Conservation (phyloP, 2,113 vertebrate genomes). For the Lethenteron camtschaticum region DNA sequence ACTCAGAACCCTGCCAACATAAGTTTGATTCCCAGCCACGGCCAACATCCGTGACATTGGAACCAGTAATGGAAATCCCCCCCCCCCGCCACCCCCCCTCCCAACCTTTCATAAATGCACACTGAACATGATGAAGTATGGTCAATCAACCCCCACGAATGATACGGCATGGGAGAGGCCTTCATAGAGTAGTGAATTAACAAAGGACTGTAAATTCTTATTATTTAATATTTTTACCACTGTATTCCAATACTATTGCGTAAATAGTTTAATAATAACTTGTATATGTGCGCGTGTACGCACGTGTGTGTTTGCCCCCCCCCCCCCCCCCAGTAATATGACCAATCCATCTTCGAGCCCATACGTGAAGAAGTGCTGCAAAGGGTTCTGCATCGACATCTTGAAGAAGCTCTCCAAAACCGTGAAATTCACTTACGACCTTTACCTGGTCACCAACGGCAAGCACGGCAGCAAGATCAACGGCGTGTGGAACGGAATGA, state of each 20-base stretch:
- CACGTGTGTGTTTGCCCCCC: background rate
- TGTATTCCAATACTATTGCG: background rate
- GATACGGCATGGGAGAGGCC: too few species aligned
- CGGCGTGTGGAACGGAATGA: constrained; percentile 79
- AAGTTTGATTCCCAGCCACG: too few species aligned
- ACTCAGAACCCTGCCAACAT: too few species aligned
- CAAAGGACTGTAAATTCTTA: too few species aligned
- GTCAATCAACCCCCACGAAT: too few species aligned
- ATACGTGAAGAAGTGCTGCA: constrained; percentile 66
- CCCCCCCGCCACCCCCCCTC: too few species aligned
- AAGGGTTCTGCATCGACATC: constrained; percentile 87
- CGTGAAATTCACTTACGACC: constrained; percentile 78
- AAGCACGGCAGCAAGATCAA: constrained; percentile 54
- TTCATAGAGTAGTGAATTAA: too few species aligned
- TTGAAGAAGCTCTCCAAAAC: constrained; percentile 65
- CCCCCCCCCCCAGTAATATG: background rate
- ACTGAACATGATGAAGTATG: too few species aligned
- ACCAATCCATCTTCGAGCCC: constrained; percentile 27
- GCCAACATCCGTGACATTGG: too few species aligned
- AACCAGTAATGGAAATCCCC: too few species aligned
- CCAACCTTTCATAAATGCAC: too few species aligned
- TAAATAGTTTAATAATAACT: background rate
- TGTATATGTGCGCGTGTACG: background rate
- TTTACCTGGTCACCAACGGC: constrained; percentile 83
- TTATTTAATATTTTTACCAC: too few species aligned